phyloP scores from a whole-genome alignment of 2,113 vertebrate genomes.

The Megaptera novaeangliae region DNA sequence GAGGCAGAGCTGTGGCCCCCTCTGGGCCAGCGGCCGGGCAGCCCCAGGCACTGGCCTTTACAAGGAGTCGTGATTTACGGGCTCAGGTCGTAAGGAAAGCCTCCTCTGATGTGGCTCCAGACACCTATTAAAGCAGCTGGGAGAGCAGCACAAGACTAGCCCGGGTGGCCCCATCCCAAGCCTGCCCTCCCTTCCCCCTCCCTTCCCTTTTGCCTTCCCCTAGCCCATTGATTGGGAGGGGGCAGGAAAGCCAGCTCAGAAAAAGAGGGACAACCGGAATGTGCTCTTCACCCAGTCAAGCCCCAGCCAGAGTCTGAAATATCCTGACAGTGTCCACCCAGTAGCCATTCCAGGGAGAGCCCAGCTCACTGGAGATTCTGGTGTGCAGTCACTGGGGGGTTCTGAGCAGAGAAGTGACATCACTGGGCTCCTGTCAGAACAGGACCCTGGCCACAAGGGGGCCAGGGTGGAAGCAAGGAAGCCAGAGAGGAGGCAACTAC shows the following conservation, averaged over 20 bases:
- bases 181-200: not conserved
- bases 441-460: not conserved
- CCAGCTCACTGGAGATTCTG: not conserved
- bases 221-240: not conserved
- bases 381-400: not conserved
- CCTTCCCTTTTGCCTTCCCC: not conserved
- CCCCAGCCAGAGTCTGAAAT: not conserved
- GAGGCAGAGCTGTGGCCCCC: not conserved
- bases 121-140: constrained; percentile 28
- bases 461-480: not conserved
- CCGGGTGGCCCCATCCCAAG: not conserved
- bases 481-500: not conserved
- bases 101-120: constrained; percentile 58
- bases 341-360: not conserved
- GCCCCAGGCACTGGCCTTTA: constrained; percentile 31
- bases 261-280: not conserved
- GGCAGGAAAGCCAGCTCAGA: not conserved
- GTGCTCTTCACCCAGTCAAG: not conserved
- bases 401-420: not conserved
- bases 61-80: constrained; percentile 39
- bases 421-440: not conserved
- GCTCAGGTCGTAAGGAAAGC: constrained; percentile 6
- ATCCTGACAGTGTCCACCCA: not conserved
- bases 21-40: not conserved
- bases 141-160: constrained; percentile 29